Evolutionary conservation across 2,888 invertebrate species (phyloP), one percentile per base, ranked within the genome.

Genomic region (Galeruca laticollis): DNA sequence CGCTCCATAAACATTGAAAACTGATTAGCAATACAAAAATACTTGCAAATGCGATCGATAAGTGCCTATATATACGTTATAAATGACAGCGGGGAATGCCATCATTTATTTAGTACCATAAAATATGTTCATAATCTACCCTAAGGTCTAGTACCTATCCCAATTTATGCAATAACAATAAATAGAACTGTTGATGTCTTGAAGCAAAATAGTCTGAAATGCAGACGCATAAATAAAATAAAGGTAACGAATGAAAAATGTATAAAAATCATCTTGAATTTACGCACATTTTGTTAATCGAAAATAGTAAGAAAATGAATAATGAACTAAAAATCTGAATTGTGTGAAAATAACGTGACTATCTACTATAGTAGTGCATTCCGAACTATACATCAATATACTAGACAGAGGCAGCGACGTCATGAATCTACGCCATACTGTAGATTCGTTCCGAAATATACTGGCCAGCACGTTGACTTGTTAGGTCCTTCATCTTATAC

Each of bases 141-240:
- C 57, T 66, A 70, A 70, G 66, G 70, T 56, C 70, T 47, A 56
- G 37, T 37, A 66, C 40, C 61, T 61, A 61, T 37, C 70, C 70
- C 65, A 61, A 56, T 70, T 47, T 31, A 31, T 40, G 18, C 66
- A 54, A 70, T 70, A 61, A 70, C 66, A 66, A 70, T 70, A 70
- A 70, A 67, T 64, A 64, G 56, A 56, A 56, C 31, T 54, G 64
- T 64, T 64, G 56, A 56, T 64, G 64, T 15, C 64, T 64, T 56
- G 40, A 31, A 56, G 56, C 64, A 40, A 64, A 56, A 40, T 26
- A 21, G 54, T 56, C 56, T 43, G 9, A n/a, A 43, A 56, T 54
- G 31, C 40, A 61, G 26, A 20, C 51, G 33, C 11, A 52, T 52
- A 21, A 15, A 43, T 37, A 8, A 33, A 40, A 20, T 18, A 40